Percentiles rank a stretch among this genome's conserved stretches.
Evolutionary conservation across 2,113 vertebrate species (phyloP).

Genomic region (Lonchura striata): DNA sequence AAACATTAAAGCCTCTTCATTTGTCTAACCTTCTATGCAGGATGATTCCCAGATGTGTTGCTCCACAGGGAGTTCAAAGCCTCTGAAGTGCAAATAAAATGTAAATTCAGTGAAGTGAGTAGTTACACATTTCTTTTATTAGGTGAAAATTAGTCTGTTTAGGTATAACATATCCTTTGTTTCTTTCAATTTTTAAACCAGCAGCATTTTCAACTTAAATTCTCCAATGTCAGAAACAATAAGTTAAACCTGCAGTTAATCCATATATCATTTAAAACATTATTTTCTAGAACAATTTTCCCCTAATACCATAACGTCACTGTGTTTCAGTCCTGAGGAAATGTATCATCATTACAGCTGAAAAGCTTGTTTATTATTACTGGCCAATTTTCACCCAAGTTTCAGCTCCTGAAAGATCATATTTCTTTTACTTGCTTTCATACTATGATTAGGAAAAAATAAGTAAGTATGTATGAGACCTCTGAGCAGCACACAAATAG

Average conservation of each 20-base stretch:
- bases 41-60: background rate
- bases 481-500: background rate
- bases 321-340: background rate
- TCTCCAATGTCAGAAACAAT: background rate
- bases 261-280: background rate
- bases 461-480: fast-evolving
- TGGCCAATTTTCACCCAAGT: background rate
- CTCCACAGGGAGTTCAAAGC: background rate
- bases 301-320: background rate
- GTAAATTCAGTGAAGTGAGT: background rate
- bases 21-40: background rate
- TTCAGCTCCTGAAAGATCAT: background rate
- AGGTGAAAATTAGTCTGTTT: background rate
- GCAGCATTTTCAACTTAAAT: background rate
- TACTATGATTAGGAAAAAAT: background rate
- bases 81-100: slow-evolving; percentile 27
- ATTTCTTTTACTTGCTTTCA: background rate
- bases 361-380: background rate
- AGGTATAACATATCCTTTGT: background rate
- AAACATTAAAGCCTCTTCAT: background rate
- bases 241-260: background rate
- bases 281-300: background rate
- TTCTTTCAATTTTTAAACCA: background rate
- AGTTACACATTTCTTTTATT: background rate
- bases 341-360: background rate